Percentiles rank a stretch among this genome's conserved stretches.
phyloP scores from a whole-genome alignment of 2,888 invertebrate genomes.

The Anthrax anthrax region DNA sequence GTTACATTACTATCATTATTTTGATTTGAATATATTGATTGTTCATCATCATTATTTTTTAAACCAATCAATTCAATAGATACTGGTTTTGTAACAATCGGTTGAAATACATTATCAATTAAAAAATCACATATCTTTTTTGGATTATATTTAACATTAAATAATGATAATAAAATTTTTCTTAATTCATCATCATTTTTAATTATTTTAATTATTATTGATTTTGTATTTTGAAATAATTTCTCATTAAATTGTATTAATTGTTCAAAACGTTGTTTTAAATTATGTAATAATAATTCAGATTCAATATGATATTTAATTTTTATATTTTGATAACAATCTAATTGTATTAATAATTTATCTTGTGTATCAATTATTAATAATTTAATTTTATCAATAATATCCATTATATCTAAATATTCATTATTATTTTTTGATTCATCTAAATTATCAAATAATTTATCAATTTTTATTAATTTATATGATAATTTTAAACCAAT shows the following conservation, averaged over 20 bases:
- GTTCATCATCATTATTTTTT: constrained; percentile 13
- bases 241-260: constrained; percentile 29
- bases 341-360: constrained; percentile 23
- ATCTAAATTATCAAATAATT: constrained; percentile 34
- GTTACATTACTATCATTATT: background rate
- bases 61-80: constrained; percentile 23
- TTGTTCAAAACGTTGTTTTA: constrained; percentile 29
- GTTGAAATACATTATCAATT: constrained; percentile 28
- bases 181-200: constrained; percentile 25
- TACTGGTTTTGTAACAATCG: constrained; percentile 28
- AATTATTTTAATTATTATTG: constrained; percentile 25
- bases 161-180: constrained; percentile 27
- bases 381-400: constrained; percentile 23
- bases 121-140: constrained; percentile 27
- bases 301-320: constrained; percentile 28
- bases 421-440: constrained; percentile 27
- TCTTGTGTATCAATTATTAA: constrained; percentile 23
- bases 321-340: constrained; percentile 29
- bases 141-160: constrained; percentile 30
- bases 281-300: constrained; percentile 26
- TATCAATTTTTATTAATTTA: constrained; percentile 33
- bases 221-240: constrained; percentile 27
- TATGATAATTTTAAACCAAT: constrained; percentile 37
- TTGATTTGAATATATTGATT: too few relatives aligned
- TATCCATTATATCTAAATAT: constrained; percentile 23